phyloP scores from a whole-genome alignment of 2,797 vertebrate genomes.

The Neomorphus geoffroyi region DNA sequence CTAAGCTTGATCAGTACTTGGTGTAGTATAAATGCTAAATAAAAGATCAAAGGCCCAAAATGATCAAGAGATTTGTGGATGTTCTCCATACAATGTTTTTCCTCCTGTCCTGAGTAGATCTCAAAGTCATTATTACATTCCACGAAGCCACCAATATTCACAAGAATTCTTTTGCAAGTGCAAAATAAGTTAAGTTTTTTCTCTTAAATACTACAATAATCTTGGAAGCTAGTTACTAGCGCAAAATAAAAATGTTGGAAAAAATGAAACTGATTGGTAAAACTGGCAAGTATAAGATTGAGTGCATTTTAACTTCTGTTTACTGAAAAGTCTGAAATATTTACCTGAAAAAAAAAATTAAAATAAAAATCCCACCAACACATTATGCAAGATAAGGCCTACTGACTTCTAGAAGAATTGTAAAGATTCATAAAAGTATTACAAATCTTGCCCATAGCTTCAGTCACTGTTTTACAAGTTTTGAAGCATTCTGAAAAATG shows the following conservation, averaged over 20 bases:
- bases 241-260: no score
- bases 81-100: background rate
- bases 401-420: background rate
- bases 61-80: background rate
- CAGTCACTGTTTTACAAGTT: conserved; percentile 75
- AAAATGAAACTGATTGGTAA: no score
- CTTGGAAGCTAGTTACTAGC: background rate
- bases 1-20: background rate
- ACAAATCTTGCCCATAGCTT: conserved; percentile 85
- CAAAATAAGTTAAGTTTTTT: background rate
- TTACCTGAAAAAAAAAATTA: background rate
- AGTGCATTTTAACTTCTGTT: background rate
- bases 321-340: background rate
- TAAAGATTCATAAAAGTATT: background rate
- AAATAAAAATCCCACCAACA: background rate
- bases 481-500: conserved; percentile 83
- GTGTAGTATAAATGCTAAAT: background rate
- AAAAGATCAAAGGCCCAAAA: background rate
- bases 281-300: no score
- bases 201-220: background rate
- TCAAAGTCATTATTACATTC: background rate
- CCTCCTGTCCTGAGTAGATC: background rate
- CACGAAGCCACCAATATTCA: background rate
- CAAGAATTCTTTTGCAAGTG: background rate
- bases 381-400: background rate